Evolutionary conservation across 2,797 vertebrate genomes (phyloP).

Genomic region (Chiroxiphia lanceolata): DNA sequence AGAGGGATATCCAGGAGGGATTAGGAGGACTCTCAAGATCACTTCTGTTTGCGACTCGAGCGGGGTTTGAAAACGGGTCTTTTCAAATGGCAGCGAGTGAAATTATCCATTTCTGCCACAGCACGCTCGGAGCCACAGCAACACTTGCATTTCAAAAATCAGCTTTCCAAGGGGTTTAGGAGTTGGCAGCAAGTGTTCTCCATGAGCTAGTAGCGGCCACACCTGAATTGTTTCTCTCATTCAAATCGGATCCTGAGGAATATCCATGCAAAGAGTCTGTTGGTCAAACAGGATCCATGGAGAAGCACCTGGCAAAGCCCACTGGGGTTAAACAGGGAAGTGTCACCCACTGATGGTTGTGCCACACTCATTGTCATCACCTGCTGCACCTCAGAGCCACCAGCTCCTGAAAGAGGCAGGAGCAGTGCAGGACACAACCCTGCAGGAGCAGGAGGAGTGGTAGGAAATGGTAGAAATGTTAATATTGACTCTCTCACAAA

Average conservation of each 20-base stretch:
- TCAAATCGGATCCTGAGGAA: not conserved
- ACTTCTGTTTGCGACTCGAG: not conserved
- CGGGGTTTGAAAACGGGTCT: not conserved
- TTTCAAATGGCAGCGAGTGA: not conserved
- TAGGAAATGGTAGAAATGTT: accelerated
- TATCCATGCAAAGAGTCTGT: accelerated
- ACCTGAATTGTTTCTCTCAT: not conserved
- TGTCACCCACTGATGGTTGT: accelerated
- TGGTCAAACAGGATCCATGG: not conserved
- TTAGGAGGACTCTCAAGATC: not conserved
- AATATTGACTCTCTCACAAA: not conserved
- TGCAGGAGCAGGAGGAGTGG: accelerated
- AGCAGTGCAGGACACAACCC: not conserved
- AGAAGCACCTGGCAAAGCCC: accelerated
- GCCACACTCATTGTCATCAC: accelerated
- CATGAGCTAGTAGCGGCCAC: not conserved
- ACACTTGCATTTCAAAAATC: not conserved
- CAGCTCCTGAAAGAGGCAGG: not conserved
- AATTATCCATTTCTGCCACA: not conserved
- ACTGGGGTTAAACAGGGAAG: accelerated
- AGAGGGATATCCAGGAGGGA: not conserved
- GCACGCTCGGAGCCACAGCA: accelerated
- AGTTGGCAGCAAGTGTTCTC: not conserved
- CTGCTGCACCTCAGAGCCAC: not conserved
- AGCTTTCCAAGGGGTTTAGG: not conserved